Evolutionary conservation across 1,140 invertebrate species (phyloP).

Genomic region (Copidosoma floridanum): DNA sequence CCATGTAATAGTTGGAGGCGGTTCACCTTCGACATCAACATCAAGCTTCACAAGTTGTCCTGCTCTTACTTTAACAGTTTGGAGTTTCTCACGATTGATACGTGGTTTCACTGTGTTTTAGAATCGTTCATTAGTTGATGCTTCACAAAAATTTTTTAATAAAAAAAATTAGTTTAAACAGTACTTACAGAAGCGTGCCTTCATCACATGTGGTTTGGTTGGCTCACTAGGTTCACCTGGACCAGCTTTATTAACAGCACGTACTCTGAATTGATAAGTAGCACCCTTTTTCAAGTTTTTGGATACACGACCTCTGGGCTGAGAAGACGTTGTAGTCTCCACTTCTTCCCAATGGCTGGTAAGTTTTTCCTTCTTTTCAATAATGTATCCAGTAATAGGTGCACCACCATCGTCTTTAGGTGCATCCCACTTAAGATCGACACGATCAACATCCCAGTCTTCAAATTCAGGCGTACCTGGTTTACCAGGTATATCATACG

Average conservation of each 20-base stretch:
- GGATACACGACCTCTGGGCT: conserved; percentile 78
- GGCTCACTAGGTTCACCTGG: conserved; percentile 85
- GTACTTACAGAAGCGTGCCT: conserved; percentile 83
- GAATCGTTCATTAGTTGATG: conserved; percentile 21
- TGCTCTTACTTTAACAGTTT: conserved; percentile 84
- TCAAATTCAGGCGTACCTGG: conserved; percentile 84
- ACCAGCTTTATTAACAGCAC: conserved; percentile 93
- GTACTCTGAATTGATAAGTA: conserved; percentile 89
- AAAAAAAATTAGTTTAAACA: conserved; percentile 2
- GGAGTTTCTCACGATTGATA: conserved; percentile 89
- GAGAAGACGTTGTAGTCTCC: conserved; percentile 73
- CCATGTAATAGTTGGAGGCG: conserved; percentile 91
- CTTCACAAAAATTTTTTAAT: conserved; percentile 6
- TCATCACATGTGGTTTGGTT: conserved; percentile 83
- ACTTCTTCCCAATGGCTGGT: conserved; percentile 86
- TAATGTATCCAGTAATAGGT: conserved; percentile 91
- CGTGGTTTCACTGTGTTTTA: conserved; percentile 75
- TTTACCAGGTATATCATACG: conserved; percentile 87
- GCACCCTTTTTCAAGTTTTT: conserved; percentile 90
- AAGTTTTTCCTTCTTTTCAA: conserved; percentile 96
- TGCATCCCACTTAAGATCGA: conserved; percentile 90
- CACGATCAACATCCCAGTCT: conserved; percentile 92
- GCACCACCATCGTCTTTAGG: conserved; percentile 89
- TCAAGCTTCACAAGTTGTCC: conserved; percentile 90
- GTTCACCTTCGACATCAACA: conserved; percentile 93